Evolutionary conservation across 1,140 invertebrate genomes (phyloP).

Genomic region (Cydia amplana): DNA sequence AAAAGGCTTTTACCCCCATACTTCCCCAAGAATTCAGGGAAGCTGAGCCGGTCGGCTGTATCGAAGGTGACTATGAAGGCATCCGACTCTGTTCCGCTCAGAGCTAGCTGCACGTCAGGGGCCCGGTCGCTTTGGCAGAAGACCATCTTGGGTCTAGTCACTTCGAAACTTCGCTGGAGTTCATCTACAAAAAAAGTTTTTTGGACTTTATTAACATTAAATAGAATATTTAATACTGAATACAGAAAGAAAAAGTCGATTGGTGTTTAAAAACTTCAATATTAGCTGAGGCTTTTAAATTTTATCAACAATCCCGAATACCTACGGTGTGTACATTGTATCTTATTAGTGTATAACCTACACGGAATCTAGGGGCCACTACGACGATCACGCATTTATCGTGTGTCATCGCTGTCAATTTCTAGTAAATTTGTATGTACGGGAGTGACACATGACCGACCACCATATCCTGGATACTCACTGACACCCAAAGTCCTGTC

Average conservation of each 20-base stretch:
- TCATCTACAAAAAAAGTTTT: constrained; percentile 49
- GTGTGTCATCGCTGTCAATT: too few relatives aligned
- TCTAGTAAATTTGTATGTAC: too few relatives aligned
- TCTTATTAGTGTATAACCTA: too few relatives aligned
- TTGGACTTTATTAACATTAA: too few relatives aligned
- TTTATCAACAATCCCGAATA: too few relatives aligned
- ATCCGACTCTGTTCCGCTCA: constrained; percentile 55
- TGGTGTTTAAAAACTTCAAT: not conserved
- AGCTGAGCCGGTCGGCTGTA: constrained; percentile 55
- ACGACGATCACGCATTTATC: too few relatives aligned
- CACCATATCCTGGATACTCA: constrained; percentile 45
- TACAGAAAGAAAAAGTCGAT: not conserved
- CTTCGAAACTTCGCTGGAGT: constrained; percentile 49
- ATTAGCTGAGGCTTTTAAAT: not conserved
- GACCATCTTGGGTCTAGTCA: constrained; percentile 56
- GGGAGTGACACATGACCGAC: too few relatives aligned
- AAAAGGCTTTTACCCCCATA: constrained; percentile 46
- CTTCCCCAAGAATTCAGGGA: constrained; percentile 53
- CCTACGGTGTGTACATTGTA: too few relatives aligned
- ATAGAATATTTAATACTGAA: too few relatives aligned
- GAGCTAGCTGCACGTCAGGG: constrained; percentile 52
- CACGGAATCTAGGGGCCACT: too few relatives aligned
- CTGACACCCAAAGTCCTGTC: constrained; percentile 51
- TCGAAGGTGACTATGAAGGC: constrained; percentile 64
- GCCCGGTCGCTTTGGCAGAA: constrained; percentile 68